A percentile compares a stretch with the other conserved stretches of the same genome.
phyloP scores from a whole-genome alignment of 2,888 invertebrate genomes.

The Formica aserva region DNA sequence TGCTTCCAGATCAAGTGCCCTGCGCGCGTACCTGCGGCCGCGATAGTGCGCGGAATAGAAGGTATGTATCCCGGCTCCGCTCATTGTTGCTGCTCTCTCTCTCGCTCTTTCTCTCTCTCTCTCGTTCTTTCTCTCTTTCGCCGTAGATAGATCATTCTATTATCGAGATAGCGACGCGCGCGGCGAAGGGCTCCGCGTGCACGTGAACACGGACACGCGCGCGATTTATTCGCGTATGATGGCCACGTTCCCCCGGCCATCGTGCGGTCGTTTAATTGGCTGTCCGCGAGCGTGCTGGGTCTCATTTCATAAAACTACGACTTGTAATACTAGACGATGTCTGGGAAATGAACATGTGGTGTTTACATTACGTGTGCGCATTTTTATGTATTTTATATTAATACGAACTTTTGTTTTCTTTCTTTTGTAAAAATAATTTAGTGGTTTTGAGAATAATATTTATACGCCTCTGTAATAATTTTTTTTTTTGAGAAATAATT shows the following conservation, averaged over 20 bases:
- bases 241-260: constrained; percentile 28
- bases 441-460: not conserved
- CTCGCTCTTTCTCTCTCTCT: constrained; percentile 34
- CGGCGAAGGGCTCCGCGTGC: constrained; percentile 53
- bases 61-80: constrained; percentile 78
- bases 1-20: constrained; percentile 79
- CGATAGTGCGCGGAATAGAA: constrained; percentile 69
- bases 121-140: constrained; percentile 31
- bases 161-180: constrained; percentile 78
- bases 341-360: not conserved
- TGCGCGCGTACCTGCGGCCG: constrained; percentile 66
- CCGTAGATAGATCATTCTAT: constrained; percentile 80
- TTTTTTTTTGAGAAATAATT: not conserved
- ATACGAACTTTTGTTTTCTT: not conserved
- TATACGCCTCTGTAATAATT: not conserved
- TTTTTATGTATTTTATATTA: not conserved
- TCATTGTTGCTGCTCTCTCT: constrained; percentile 74
- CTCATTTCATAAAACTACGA: constrained; percentile 37
- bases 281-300: constrained; percentile 34
- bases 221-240: constrained; percentile 48
- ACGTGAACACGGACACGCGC: constrained; percentile 47
- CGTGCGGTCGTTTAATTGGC: constrained; percentile 47
- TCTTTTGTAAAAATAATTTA: not conserved
- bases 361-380: constrained; percentile 3
- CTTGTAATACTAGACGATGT: constrained; percentile 5